Evolutionary conservation across 2,888 invertebrate species (phyloP), one percentile per base, ranked within the genome.

Genomic region (Seira sanloemensis): DNA sequence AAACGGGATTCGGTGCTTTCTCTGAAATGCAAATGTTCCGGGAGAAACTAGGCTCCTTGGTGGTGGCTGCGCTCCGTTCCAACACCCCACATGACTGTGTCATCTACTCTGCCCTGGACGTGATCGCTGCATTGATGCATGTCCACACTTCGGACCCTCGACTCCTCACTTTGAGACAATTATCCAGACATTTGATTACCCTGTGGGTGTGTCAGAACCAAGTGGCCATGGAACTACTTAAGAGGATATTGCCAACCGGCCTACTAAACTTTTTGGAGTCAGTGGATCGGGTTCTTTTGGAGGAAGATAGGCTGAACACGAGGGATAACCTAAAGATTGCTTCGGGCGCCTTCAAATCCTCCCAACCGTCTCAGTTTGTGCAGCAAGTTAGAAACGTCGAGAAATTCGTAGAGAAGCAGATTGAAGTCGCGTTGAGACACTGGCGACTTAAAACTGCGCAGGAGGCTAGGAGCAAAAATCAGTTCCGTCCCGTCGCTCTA

Each of bases 1-100:
- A 99, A 94, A 97, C 98, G 67, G 99, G 99, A 0, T 99, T 98
- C 91, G 96, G 97, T 37, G 97, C 98, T 1, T 98, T 99, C 91
- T 98, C 98, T 9, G 94, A 95, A 87, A 92, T 98, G 86, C 94
- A 95, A 71, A 97, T 97, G 96, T 97, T 99, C 92, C 95, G 99
- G 75, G 99, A 99, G 92, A 96, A 97, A 90, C 94, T 99, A 86
- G 99, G 99, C 68, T 92, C 94, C 76, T 97, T 97, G 91, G 97
- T 99, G 2, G 97, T 98, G 62, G 94, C 94, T 85, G 97, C 98
- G 0, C 91, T 99, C 83, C 95, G 97, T 78, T 87, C 88, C 7
- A 93, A 96, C 88, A 96, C 97, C 88, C 95, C 97, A 90, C 83
- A 84, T 21, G 94, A 95, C 88, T 97, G 97, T 7, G 96, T 98